These are phyloP conservation scores for Geophilus truncorum DNA, from an alignment of 2,888 invertebrate species.

Conservation along the genomic window DNA sequence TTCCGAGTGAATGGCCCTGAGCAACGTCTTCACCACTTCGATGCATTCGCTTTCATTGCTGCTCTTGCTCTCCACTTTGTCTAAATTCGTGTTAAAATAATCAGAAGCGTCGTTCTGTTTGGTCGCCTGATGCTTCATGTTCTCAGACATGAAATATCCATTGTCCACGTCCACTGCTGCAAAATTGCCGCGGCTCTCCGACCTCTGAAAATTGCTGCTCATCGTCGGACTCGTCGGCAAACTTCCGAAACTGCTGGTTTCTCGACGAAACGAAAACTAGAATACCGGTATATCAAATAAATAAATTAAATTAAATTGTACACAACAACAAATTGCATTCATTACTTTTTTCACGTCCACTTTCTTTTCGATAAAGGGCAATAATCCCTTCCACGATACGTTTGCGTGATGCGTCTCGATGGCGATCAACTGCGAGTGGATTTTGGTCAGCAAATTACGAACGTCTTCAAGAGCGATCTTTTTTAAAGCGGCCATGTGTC, in stretches of 20 bases:
- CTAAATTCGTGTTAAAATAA: background rate
- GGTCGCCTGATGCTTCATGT: background rate
- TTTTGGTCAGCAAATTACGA: background rate
- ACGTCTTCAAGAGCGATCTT: constrained; percentile 26
- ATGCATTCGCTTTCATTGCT: constrained; percentile 33
- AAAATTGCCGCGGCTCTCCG: background rate
- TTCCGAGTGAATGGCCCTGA: background rate
- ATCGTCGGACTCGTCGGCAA: background rate
- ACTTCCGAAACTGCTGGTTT: constrained; percentile 7
- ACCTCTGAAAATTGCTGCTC: background rate
- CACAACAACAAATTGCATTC: too few species aligned
- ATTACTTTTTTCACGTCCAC: background rate
- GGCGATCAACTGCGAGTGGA: background rate
- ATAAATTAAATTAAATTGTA: background rate
- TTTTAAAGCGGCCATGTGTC: background rate
- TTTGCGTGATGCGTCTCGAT: background rate
- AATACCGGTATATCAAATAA: background rate
- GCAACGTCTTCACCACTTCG: constrained; percentile 23
- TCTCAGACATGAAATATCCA: background rate
- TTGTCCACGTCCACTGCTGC: background rate
- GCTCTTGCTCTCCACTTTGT: constrained; percentile 30
- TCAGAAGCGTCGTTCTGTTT: background rate
- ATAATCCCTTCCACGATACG: background rate
- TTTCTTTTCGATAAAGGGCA: background rate
- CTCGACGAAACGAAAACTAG: background rate